Base-by-base conservation (phyloP, 2,113 vertebrate genomes). In the Ciconia boyciana region DNA sequence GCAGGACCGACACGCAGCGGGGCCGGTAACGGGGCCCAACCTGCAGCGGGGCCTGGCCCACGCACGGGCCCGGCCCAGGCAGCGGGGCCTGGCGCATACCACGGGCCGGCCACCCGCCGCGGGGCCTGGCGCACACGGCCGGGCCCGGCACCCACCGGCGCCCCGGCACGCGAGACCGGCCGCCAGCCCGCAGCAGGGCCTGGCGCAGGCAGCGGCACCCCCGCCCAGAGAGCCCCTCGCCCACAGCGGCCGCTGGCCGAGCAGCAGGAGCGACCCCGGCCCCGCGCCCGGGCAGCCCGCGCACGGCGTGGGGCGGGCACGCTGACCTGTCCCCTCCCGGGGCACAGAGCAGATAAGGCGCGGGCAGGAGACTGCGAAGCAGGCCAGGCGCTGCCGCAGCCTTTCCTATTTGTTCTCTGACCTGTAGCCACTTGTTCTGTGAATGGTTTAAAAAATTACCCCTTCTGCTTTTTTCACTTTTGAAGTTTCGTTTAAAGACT, bases 351-450 rank as follows among this genome's bases (percentile, higher is more conserved):
- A 24, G 29, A 2, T 9, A 39, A 74, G 49, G 12, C 43, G 16
- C 8, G 36, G 3, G 26, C 44, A 12, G 39, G 25, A 10, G 44
- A 4, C 4, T 0, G 83, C 3, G 0, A 22, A 21, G 70, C 31
- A 1, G 20, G 78, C 52, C 75, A 7, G 41, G 86, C 15, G 0
- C 84, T 68, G 77, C 91, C 91, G 26, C 26, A 7, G 5, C 21
- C 1, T 13, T 13, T 32, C 55, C 76, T 12, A 1, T 75, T 10
- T 4, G 32, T 5, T 32, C 21, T 13, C 2, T 68, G 71, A 72
- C 88, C 88, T 64, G 84, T 22, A 77, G 68, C 48, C 10, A 4
- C 58, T 29, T 2, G 29, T 6, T 41, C 44, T 55, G 64, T 3
- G 2, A 9, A 1, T 1, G 12, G 31, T 13, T 44, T 34, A 13